Conservation (phyloP, 1,140 invertebrate genomes). For the Geopemphigus sp. region DNA sequence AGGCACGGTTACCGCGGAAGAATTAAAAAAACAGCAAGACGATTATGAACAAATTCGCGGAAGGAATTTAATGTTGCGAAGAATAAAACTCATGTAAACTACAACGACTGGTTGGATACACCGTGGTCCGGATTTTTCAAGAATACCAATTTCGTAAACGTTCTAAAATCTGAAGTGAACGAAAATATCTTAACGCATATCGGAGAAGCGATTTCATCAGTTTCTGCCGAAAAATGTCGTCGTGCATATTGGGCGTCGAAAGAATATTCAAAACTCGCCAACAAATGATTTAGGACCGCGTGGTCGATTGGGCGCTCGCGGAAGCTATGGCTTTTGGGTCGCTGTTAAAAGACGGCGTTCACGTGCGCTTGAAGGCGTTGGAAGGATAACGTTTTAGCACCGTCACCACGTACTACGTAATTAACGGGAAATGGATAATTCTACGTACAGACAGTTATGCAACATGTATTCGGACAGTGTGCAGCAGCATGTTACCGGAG, state of each 20-base stretch:
- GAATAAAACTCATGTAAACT: slow-evolving; percentile 92
- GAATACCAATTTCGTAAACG: slow-evolving; percentile 83
- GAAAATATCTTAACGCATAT: slow-evolving; percentile 92
- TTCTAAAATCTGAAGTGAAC: slow-evolving; percentile 83
- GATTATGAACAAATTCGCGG: slow-evolving; percentile 97
- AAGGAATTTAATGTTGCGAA: slow-evolving; percentile 88
- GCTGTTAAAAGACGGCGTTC: slow-evolving; percentile 55
- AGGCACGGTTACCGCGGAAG: too few species aligned
- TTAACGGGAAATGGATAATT: slow-evolving; percentile 93
- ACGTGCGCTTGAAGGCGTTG: slow-evolving; percentile 77
- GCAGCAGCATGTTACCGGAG: slow-evolving; percentile 95
- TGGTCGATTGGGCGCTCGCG: slow-evolving; percentile 94
- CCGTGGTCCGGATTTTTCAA: slow-evolving; percentile 97
- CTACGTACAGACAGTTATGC: slow-evolving; percentile 83
- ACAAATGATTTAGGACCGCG: slow-evolving; percentile 87
- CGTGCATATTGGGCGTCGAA: slow-evolving; percentile 85
- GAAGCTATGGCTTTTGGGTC: slow-evolving; percentile 98
- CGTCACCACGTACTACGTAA: slow-evolving; percentile 96
- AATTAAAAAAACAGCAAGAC: not conserved
- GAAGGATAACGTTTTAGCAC: slow-evolving; percentile 93
- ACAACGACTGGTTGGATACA: slow-evolving; percentile 98
- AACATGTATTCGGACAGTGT: slow-evolving; percentile 92
- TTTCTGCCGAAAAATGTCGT: slow-evolving; percentile 88
- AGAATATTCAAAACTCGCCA: slow-evolving; percentile 82
- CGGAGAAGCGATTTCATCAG: slow-evolving; percentile 85